phyloP scores from a whole-genome alignment of 2,888 invertebrate genomes.

The Physocephala rufipes region DNA sequence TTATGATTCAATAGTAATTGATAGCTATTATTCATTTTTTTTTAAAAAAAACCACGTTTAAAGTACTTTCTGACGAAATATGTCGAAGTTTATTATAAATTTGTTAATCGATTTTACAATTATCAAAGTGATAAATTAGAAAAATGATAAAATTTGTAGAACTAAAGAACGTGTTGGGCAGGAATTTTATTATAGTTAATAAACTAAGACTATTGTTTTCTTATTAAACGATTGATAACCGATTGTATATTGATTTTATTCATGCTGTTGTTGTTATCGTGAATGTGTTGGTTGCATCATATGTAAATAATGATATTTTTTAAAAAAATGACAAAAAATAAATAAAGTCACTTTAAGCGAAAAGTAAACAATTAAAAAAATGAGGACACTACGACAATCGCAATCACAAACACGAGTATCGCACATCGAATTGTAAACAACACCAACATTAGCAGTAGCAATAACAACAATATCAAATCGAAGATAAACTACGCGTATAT shows the following conservation, averaged over 20 bases:
- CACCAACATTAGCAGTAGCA: neutral
- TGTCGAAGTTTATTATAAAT: too few species aligned
- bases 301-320: slow-evolving; percentile 57
- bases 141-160: too few species aligned
- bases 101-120: too few species aligned
- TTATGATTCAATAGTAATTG: too few species aligned
- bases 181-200: slow-evolving; percentile 5
- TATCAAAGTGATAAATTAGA: too few species aligned
- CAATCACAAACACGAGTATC: neutral
- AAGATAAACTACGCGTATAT: neutral
- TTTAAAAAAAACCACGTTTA: too few species aligned
- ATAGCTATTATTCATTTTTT: too few species aligned
- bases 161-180: neutral
- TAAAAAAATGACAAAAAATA: slow-evolving; percentile 40
- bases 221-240: neutral
- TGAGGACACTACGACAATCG: slow-evolving; percentile 22
- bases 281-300: slow-evolving; percentile 34
- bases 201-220: neutral
- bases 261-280: neutral
- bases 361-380: slow-evolving; percentile 44
- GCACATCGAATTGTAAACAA: too few species aligned
- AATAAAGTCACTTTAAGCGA: slow-evolving; percentile 47
- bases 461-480: neutral
- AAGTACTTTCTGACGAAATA: too few species aligned
- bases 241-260: neutral